A percentile compares a stretch with the other conserved stretches of the same genome.
Evolutionary conservation across 2,113 vertebrate genomes (phyloP).

Genomic region (Carassius auratus): DNA sequence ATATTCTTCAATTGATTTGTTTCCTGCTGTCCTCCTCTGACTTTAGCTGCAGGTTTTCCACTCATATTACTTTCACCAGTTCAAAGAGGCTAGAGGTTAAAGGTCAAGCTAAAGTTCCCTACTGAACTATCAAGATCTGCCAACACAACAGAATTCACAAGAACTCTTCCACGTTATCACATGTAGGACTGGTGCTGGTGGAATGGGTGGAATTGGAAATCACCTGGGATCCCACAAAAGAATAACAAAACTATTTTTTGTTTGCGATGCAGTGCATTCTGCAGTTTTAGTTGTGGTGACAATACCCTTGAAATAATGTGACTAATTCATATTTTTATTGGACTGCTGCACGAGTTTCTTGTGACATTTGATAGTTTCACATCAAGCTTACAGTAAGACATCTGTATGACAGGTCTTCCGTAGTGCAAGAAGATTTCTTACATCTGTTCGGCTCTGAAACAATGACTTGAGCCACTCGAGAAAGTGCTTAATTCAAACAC

Average conservation of each 20-base stretch:
- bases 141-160: conserved; percentile 1
- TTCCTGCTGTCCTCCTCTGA: conserved; percentile 16
- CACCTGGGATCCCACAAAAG: conserved; percentile 6
- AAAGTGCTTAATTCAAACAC: not conserved
- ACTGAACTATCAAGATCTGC: not conserved
- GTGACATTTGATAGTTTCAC: conserved; percentile 26
- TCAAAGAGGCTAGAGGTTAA: conserved; percentile 4
- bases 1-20: conserved; percentile 18
- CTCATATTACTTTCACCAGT: conserved; percentile 17
- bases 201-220: not conserved
- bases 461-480: conserved; percentile 6
- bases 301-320: not conserved
- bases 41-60: conserved; percentile 1
- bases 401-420: not conserved
- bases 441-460: conserved; percentile 20
- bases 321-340: not conserved
- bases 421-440: conserved; percentile 9
- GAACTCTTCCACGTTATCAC: not conserved
- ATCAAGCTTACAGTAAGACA: conserved; percentile 6
- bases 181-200: not conserved
- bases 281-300: not conserved
- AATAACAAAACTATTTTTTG: not conserved
- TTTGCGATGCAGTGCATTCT: not conserved
- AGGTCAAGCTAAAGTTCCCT: conserved; percentile 19
- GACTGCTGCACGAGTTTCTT: not conserved